Base-by-base conservation (phyloP, 1,140 invertebrate species). In the Metaphire vulgaris region DNA sequence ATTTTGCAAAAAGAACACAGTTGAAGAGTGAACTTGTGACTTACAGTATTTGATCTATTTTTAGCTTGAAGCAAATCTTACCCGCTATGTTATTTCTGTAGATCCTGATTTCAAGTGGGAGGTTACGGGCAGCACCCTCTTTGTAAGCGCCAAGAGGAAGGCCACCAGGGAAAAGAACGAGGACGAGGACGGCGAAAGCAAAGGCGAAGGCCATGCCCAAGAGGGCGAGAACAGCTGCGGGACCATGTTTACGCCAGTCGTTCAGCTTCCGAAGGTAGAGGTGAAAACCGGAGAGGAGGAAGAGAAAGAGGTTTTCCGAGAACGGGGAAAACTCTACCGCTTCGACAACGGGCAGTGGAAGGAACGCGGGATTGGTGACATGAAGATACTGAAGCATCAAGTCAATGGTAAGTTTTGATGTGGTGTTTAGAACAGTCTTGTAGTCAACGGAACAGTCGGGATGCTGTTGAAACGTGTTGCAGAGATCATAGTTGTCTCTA, bases 191-290 rank as follows among this genome's bases (percentile, higher is more conserved):
- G 41, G 21, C 6, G 41, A 56, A 12, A 21, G 41, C 6, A 56
- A 21, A 12, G 41, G 41, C 6, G 41, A 6, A 12, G 41, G 12
- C 28, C n/a, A n/a, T n/a, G 72, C 33, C 56, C 33, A 73, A 56
- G 88, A 89, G 31, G 92, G 83, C 28, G 86, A 85, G 41, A 84
- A 85, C 85, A 92, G 93, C 1, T n/a, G n/a, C n/a, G 91, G 92
- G 79, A 92, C 92, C 1, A 91, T 95, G 83, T 96, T 94, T 83
- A 90, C 93, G 81, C 93, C 94, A 0, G 90, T 96, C 15, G 91
- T 96, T 78, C 91, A 92, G 0, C 85, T 96, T 33, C 93, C 93
- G 0, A 93, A 91, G 33, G 80, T 94, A 0, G 89, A 90, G 77
- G 89, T 93, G 0, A 90, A 88, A 31, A 94, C 93, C 1, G 93